These are phyloP conservation scores for Xylota segnis DNA, from an alignment of 2,888 invertebrate species.

Conservation along the genomic window DNA sequence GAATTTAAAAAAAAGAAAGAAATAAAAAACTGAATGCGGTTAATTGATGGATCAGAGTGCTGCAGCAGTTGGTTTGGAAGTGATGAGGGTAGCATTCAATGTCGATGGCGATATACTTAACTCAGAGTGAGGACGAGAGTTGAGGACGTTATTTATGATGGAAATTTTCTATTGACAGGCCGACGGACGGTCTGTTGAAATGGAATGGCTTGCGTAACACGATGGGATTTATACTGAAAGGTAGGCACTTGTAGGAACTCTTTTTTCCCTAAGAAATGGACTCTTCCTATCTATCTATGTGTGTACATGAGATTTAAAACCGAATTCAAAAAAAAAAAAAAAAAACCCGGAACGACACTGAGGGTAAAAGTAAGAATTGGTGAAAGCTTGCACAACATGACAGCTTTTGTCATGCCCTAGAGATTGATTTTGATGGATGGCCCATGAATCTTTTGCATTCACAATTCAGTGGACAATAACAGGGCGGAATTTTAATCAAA, in stretches of 20 bases:
- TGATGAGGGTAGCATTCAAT: constrained; percentile 65
- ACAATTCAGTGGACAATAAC: not conserved
- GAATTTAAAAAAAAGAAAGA: constrained; percentile 40
- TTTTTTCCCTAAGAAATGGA: not conserved
- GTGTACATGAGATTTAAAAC: not conserved
- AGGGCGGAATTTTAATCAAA: not conserved
- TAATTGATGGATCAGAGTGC: constrained; percentile 71
- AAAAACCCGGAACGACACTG: too few relatives aligned
- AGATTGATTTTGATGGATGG: not conserved
- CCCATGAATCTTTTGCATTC: not conserved
- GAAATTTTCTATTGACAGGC: constrained; percentile 52
- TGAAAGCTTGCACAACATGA: constrained; percentile 9
- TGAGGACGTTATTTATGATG: constrained; percentile 52
- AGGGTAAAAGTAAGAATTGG: not conserved
- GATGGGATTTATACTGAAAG: not conserved
- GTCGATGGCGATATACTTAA: not conserved
- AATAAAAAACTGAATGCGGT: constrained; percentile 44
- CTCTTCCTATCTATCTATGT: not conserved
- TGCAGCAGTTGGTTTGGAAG: constrained; percentile 46
- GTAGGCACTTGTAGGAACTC: not conserved
- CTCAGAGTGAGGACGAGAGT: not conserved
- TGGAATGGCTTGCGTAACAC: constrained; percentile 36
- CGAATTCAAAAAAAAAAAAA: not conserved
- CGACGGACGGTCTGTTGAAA: constrained; percentile 34
- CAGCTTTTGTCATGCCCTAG: constrained; percentile 2